These are phyloP conservation scores for Drosophila meridionalis DNA, from an alignment of 2,888 invertebrate genomes.

Conservation along the genomic window DNA sequence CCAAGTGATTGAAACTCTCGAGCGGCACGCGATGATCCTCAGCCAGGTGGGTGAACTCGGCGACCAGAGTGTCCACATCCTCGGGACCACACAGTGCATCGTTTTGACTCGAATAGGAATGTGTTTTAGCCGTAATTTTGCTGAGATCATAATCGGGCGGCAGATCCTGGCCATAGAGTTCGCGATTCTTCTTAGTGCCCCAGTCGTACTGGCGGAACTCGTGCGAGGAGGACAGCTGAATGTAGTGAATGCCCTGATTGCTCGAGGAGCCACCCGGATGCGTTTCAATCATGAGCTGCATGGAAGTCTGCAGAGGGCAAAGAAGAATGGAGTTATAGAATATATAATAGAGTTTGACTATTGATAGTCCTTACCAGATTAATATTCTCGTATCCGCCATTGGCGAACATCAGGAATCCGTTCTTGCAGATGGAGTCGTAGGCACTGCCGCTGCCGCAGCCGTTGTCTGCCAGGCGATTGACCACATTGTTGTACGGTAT, in stretches of 20 bases:
- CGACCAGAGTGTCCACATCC: slow-evolving; percentile 75
- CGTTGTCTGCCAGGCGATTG: slow-evolving; percentile 70
- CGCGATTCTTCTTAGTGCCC: slow-evolving; percentile 68
- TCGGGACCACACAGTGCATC: slow-evolving; percentile 76
- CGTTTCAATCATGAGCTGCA: slow-evolving; percentile 73
- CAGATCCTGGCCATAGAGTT: slow-evolving; percentile 66
- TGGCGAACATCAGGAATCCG: slow-evolving; percentile 68
- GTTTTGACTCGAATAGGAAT: slow-evolving; percentile 77
- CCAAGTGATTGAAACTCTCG: slow-evolving; percentile 80
- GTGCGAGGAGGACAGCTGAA: slow-evolving; percentile 69
- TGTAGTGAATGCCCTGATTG: slow-evolving; percentile 81
- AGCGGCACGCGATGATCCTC: slow-evolving; percentile 78
- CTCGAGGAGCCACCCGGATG: slow-evolving; percentile 81
- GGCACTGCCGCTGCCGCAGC: slow-evolving; percentile 56
- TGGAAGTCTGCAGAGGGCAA: slow-evolving; percentile 51
- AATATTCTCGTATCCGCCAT: slow-evolving; percentile 73
- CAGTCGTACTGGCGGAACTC: slow-evolving; percentile 81
- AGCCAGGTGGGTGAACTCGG: slow-evolving; percentile 53
- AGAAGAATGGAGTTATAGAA: background rate
- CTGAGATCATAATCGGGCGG: slow-evolving; percentile 80
- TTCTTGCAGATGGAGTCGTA: slow-evolving; percentile 64
- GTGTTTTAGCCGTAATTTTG: slow-evolving; percentile 72
- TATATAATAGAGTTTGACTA: background rate
- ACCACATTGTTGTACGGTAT: slow-evolving; percentile 70
- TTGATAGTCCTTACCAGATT: slow-evolving; percentile 62